Evolutionary conservation across 2,113 vertebrate species (phyloP), one percentile per base, ranked within the genome.

Genomic region (Budorcas taxicolor): DNA sequence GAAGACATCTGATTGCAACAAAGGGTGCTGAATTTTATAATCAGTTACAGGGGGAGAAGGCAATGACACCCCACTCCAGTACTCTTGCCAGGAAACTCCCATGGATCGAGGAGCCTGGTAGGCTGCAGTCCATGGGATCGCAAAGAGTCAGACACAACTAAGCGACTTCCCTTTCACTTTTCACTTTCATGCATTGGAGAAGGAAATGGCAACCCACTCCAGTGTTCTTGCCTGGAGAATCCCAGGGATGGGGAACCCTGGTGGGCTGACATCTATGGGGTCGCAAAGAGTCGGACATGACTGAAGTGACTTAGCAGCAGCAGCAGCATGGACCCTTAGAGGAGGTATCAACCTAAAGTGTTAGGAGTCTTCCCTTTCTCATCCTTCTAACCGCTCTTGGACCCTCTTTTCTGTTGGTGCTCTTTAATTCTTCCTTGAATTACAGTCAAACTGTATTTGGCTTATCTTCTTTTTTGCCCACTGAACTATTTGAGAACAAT

Each of bases 101-200:
- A 58, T 27, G 57, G 57, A 27, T 12, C 4, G 57, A 58, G 57
- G 57, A 58, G 57, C 25, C 57, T 27, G 57, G 57, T 27, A 1
- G 57, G 57, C 57, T 5, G 10, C 25, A 58, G 25, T 58, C 57
- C 57, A 58, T 58, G 57, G 25, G 25, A 1, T 58, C 25, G 2
- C 4, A 0, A 57, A 57, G 57, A 57, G 55, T 57, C 1, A 3
- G 9, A 25, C 9, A 57, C 0, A 0, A 58, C 25, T 27, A 4
- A 58, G 57, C 10, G 0, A 27, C 57, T 58, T 58, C 57, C 9
- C 57, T 58, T 58, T 5, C 57, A 11, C 9, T 58, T 58, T 58
- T 58, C 57, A 58, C 57, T 58, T 58, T 25, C 57, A 27, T 58
- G 57, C 57, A 27, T 58, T 58, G 10, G 57, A 27, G 57, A 57